phyloP scores from a whole-genome alignment of 2,797 vertebrate genomes.

The Helarctos malayanus region DNA sequence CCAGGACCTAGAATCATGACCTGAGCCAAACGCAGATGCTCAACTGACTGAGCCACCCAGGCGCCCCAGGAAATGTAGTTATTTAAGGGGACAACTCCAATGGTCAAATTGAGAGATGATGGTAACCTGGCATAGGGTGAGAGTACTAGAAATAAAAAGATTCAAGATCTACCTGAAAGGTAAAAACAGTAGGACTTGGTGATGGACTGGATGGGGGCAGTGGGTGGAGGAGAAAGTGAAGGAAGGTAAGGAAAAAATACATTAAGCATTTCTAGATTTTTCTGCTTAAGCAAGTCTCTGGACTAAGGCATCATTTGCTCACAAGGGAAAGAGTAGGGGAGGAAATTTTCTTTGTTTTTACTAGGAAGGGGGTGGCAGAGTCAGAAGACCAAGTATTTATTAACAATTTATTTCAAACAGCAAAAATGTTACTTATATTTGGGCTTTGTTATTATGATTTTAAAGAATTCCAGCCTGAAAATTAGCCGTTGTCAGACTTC shows the following conservation, averaged over 20 bases:
- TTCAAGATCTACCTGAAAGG: constrained; percentile 44
- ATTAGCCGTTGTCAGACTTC: constrained; percentile 63
- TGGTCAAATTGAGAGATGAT: constrained; percentile 15
- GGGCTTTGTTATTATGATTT: constrained; percentile 52
- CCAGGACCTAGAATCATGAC: too few relatives aligned
- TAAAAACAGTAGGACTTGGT: constrained; percentile 15
- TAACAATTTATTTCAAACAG: constrained; percentile 56
- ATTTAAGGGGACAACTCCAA: constrained; percentile 21
- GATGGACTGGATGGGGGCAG: not conserved
- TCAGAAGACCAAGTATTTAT: constrained; percentile 61
- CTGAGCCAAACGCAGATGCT: not conserved
- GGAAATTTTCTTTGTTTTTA: constrained; percentile 11
- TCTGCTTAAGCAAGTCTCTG: constrained; percentile 49
- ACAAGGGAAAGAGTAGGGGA: not conserved
- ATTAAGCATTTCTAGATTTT: constrained; percentile 47
- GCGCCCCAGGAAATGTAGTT: not conserved
- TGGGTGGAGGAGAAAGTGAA: not conserved
- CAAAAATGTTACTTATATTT: constrained; percentile 62
- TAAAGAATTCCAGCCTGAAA: constrained; percentile 62
- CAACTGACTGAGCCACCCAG: not conserved
- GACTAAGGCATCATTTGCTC: not conserved
- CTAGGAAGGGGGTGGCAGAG: not conserved
- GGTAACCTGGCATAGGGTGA: constrained; percentile 15
- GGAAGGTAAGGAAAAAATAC: not conserved
- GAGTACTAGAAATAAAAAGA: constrained; percentile 59